Percentiles rank a stretch among this genome's conserved stretches.
phyloP scores from a whole-genome alignment of 2,113 vertebrate species.

The Colius striatus region DNA sequence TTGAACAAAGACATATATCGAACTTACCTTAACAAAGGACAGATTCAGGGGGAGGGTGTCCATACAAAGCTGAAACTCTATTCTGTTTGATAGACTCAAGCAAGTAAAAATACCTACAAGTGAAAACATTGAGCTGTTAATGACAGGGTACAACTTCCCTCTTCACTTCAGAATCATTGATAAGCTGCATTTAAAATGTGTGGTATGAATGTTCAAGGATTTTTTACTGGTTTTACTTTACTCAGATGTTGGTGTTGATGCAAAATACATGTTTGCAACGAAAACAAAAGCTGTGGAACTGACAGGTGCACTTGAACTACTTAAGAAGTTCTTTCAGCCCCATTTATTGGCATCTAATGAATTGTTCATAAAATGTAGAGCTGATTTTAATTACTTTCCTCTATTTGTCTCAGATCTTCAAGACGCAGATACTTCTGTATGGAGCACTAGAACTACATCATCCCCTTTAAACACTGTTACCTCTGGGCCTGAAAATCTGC shows the following conservation, averaged over 20 bases:
- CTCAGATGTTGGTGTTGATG: background rate
- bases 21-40: background rate
- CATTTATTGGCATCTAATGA: background rate
- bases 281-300: background rate
- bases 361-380: background rate
- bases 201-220: background rate
- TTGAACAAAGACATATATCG: background rate
- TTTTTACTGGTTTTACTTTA: background rate
- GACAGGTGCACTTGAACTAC: background rate
- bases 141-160: background rate
- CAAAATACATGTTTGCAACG: background rate
- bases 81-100: background rate
- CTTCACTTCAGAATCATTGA: background rate
- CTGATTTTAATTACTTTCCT: conserved; percentile 38
- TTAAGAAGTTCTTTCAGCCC: background rate
- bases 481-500: conserved; percentile 10
- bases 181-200: background rate
- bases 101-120: background rate
- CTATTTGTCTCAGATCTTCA: conserved; percentile 65
- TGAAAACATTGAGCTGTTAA: background rate
- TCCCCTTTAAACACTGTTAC: conserved; percentile 22
- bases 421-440: conserved; percentile 42
- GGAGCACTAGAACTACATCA: conserved; percentile 47
- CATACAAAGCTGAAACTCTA: background rate
- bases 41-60: background rate